These are phyloP conservation scores for Apodemia arnacis DNA, from an alignment of 2,888 invertebrate species.

Conservation along the genomic window DNA sequence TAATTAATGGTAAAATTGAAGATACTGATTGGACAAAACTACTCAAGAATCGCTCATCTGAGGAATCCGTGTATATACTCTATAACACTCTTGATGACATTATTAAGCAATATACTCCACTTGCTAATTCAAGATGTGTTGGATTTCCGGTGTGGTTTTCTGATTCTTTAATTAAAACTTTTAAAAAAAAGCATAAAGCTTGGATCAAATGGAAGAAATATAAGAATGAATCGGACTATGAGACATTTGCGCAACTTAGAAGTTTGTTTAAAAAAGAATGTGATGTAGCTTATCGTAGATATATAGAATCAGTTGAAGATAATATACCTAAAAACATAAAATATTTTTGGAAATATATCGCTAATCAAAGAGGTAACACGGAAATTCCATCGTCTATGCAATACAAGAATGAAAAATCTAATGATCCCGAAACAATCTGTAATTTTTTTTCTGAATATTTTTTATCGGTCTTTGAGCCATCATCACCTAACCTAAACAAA, in stretches of 20 bases:
- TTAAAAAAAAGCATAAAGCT: constrained; percentile 54
- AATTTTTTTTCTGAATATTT: constrained; percentile 28
- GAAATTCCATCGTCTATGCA: constrained; percentile 25
- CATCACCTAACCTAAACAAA: neutral
- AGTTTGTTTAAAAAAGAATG: constrained; percentile 52
- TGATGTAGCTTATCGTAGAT: constrained; percentile 39
- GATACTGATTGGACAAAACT: neutral
- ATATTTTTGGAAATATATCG: constrained; percentile 40
- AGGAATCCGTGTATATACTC: neutral
- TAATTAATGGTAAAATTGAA: neutral
- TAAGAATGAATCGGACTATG: constrained; percentile 51
- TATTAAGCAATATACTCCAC: neutral
- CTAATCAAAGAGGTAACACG: constrained; percentile 22
- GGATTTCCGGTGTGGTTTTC: constrained; percentile 56
- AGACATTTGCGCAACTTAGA: constrained; percentile 49
- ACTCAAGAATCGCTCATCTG: neutral
- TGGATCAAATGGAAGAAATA: constrained; percentile 70
- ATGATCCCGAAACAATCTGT: constrained; percentile 22
- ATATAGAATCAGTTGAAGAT: constrained; percentile 46
- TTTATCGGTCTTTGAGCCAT: constrained; percentile 23
- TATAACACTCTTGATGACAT: neutral
- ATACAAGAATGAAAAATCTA: neutral
- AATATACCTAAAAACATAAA: constrained; percentile 53
- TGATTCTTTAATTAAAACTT: constrained; percentile 47
- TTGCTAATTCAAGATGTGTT: constrained; percentile 13